Evolutionary conservation across 2,113 vertebrate species (phyloP).

Genomic region (Hirundichthys speculiger): DNA sequence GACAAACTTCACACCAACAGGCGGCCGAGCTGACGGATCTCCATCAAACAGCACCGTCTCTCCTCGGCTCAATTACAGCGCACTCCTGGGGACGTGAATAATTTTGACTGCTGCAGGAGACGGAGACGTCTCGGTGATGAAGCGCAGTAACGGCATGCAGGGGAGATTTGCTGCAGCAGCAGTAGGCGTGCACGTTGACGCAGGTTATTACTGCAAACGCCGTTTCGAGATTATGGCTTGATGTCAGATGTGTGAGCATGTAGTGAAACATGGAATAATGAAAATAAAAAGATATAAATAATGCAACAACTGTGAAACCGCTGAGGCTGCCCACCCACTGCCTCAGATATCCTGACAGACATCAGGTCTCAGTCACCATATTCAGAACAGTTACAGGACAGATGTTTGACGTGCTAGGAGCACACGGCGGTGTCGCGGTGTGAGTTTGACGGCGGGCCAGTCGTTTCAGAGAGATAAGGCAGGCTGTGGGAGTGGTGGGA

Average conservation of each 20-base stretch:
- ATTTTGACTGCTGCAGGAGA: constrained; percentile 28
- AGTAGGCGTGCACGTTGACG: neutral
- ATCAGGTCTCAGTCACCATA: constrained; percentile 23
- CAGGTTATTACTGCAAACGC: constrained; percentile 1
- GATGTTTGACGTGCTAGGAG: constrained; percentile 11
- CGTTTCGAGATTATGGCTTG: neutral
- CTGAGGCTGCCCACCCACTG: too few species aligned
- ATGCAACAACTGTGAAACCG: too few species aligned
- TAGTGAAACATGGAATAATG: neutral
- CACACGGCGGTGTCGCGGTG: neutral
- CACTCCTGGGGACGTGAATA: constrained; percentile 15
- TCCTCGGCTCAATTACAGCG: constrained; percentile 35
- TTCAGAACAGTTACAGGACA: constrained; percentile 1
- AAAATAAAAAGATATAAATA: too few species aligned
- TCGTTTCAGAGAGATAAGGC: constrained; percentile 53
- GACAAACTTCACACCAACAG: neutral
- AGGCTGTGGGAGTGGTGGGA: constrained; percentile 53
- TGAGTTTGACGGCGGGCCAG: neutral
- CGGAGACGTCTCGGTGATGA: constrained; percentile 11
- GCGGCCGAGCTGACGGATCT: constrained; percentile 15
- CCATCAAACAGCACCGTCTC: neutral
- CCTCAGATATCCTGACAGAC: constrained; percentile 14
- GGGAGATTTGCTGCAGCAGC: constrained; percentile 21
- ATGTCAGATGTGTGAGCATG: too few species aligned
- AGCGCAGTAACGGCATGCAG: constrained; percentile 4